Evolutionary conservation across 2,113 vertebrate species (phyloP).

Genomic region (Carassius carassius): DNA sequence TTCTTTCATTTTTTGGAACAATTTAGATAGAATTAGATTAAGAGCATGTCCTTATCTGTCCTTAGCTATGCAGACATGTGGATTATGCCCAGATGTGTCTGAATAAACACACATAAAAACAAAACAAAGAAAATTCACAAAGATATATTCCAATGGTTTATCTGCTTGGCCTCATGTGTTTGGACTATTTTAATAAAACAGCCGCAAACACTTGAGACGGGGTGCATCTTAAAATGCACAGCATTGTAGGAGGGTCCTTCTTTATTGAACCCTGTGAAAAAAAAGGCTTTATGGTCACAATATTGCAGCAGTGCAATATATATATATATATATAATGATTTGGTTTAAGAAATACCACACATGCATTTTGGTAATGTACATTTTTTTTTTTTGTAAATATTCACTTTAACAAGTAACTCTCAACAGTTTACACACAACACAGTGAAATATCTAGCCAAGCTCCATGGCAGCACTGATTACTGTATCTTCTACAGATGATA

Average conservation of each 20-base stretch:
- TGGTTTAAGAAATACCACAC: neutral
- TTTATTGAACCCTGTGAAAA: constrained; percentile 5
- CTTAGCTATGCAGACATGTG: constrained; percentile 76
- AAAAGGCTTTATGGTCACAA: neutral
- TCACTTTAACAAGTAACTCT: constrained; percentile 27
- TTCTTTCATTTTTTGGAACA: constrained; percentile 89
- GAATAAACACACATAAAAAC: constrained; percentile 48
- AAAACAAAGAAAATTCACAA: constrained; percentile 61
- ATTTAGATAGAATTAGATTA: constrained; percentile 91
- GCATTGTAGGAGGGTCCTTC: neutral
- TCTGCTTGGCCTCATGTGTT: constrained; percentile 31
- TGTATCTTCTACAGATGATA: constrained; percentile 57
- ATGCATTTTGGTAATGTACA: neutral
- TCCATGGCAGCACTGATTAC: constrained; percentile 63
- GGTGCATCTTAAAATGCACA: neutral
- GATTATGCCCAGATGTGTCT: constrained; percentile 53
- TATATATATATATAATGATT: no score
- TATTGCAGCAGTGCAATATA: neutral
- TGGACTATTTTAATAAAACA: constrained; percentile 54
- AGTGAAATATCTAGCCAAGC: constrained; percentile 59
- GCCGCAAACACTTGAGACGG: neutral
- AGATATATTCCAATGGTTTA: constrained; percentile 52
- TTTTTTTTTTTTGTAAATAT: neutral
- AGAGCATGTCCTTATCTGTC: constrained; percentile 82
- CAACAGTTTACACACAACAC: constrained; percentile 40